Evolutionary conservation across 2,113 vertebrate species (phyloP).

Genomic region (Butorides virescens): DNA sequence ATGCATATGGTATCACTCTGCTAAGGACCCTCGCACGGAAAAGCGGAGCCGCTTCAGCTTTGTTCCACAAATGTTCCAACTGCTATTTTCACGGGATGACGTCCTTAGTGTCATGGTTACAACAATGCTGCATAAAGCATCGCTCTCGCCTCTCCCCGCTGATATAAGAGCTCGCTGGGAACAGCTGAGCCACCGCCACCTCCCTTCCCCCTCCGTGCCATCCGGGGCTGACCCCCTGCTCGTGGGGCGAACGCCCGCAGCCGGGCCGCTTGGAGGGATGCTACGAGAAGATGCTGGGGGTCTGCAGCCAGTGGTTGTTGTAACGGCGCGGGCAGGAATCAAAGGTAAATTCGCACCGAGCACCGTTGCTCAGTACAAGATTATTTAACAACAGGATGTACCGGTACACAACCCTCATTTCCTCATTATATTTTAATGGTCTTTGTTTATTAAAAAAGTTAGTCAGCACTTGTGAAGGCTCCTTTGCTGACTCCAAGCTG

Average conservation of each 20-base stretch:
- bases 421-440: neutral
- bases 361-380: neutral
- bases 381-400: neutral
- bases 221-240: neutral
- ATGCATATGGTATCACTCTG: neutral
- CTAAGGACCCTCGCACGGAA: neutral
- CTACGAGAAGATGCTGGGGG: accelerated
- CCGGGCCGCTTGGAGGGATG: accelerated
- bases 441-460: constrained; percentile 6
- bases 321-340: accelerated
- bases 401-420: neutral
- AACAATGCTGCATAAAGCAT: constrained; percentile 38
- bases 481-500: neutral
- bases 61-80: constrained; percentile 45
- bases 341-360: neutral
- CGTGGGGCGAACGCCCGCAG: accelerated
- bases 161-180: neutral
- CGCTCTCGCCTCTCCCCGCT: constrained; percentile 14
- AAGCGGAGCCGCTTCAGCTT: constrained; percentile 19
- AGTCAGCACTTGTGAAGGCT: neutral
- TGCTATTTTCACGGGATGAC: constrained; percentile 57
- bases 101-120: constrained; percentile 69
- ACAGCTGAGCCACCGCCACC: neutral
- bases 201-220: neutral
- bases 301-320: accelerated